Base-by-base conservation (phyloP, 2,888 invertebrate species). In the Mythimna impura region DNA sequence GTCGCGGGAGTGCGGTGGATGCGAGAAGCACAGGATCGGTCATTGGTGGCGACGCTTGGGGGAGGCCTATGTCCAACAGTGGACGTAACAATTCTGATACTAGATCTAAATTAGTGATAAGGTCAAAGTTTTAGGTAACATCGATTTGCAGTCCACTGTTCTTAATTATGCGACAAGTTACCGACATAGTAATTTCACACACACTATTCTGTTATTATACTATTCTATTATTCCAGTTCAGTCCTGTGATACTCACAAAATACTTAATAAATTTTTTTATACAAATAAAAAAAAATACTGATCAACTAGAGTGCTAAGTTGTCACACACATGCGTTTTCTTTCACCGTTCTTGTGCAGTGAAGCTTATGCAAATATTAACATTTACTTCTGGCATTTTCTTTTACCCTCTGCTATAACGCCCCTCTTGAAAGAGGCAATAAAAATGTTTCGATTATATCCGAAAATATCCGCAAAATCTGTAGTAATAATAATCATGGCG, bases 351-450 rank as follows among this genome's bases (percentile, higher is more conserved):
- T 81, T 81, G 78, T 88, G 83, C 85, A 86, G 85, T 84, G 87
- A 82, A 75, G 80, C 86, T 89, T 88, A 88, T 81, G 88, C 87
- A 92, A 93, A 93, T 93, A 91, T 92, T 92, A 87, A 87, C 91
- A 90, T 91, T 91, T 88, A 91, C 92, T 92, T 90, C 73, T 87
- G 73, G 66, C 76, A 85, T 82, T 84, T 87, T 87, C 85, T 86
- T 87, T 82, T 80, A 80, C 84, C 81, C 85, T 82, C 78, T 66
- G 73, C 78, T 78, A 78, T 67, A 64, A 74, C 66, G 64, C 83
- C 82, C 81, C 76, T 82, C 71, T 77, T 62, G 55, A 36, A 30
- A 6, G 40, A 50, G 47, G 17, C 7, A 10, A 17, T 20, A 34
- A 36, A 57, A n/a, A 63, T 40, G 34, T 61, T 65, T 52, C 2